These are phyloP conservation scores for Acanthisitta chloris DNA, from an alignment of 2,113 vertebrate species.

Conservation along the genomic window DNA sequence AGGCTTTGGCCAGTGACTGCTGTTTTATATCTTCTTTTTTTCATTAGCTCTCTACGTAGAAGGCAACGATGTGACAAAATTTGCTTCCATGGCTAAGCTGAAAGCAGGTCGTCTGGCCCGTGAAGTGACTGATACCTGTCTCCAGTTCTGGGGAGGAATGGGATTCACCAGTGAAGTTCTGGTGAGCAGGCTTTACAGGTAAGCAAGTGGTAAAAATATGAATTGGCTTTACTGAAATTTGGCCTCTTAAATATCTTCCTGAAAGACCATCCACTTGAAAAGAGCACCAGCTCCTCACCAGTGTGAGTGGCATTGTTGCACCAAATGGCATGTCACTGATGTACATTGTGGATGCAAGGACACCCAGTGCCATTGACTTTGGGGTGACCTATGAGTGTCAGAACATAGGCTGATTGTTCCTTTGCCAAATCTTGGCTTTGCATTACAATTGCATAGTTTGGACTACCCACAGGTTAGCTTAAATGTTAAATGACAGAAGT, in stretches of 20 bases:
- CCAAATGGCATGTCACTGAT: neutral
- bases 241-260: neutral
- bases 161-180: slow-evolving; percentile 86
- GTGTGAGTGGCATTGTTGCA: neutral
- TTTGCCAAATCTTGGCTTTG: neutral
- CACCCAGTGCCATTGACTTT: neutral
- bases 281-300: neutral
- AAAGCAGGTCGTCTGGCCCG: slow-evolving; percentile 81
- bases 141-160: slow-evolving; percentile 92
- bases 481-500: neutral
- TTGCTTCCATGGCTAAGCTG: slow-evolving; percentile 89
- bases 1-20: neutral
- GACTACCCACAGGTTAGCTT: neutral
- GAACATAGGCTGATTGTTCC: neutral
- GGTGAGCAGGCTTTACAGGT: slow-evolving; percentile 88
- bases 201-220: neutral
- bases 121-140: slow-evolving; percentile 82
- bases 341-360: rapidly evolving
- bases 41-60: slow-evolving; percentile 77
- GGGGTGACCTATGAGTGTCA: neutral
- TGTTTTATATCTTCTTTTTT: neutral
- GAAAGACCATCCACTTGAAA: neutral
- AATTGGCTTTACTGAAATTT: neutral
- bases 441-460: neutral
- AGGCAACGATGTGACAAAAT: slow-evolving; percentile 84